Percentiles rank a stretch among this genome's conserved stretches.
phyloP scores from a whole-genome alignment of 2,113 vertebrate genomes.

The Amazona guildingii region DNA sequence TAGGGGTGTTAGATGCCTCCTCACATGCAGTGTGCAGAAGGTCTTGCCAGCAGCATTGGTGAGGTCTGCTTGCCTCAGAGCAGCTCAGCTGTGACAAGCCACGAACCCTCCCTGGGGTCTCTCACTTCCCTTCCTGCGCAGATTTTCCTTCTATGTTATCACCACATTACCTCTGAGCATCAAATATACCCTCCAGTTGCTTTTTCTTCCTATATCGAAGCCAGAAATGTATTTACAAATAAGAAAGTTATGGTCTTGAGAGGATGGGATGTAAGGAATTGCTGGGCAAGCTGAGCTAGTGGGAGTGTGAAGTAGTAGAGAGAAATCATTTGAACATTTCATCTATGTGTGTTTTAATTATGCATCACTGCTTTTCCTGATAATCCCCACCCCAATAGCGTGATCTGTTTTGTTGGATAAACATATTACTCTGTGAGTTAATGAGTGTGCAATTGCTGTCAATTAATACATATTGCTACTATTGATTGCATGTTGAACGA shows the following conservation, averaged over 20 bases:
- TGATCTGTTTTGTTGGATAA: not conserved
- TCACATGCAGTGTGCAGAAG: not conserved
- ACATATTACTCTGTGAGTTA: constrained; percentile 27
- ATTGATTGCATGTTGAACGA: not conserved
- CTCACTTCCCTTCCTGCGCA: fast-evolving
- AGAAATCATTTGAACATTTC: constrained; percentile 12
- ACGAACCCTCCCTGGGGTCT: not conserved
- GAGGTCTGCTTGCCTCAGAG: not conserved
- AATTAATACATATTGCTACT: not conserved
- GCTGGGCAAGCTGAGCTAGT: not conserved
- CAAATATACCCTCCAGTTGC: not conserved
- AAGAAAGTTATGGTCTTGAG: not conserved
- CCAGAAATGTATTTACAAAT: not conserved
- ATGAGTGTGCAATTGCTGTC: constrained; percentile 42
- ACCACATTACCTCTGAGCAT: not conserved
- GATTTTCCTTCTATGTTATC: not conserved
- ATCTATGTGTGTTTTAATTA: constrained; percentile 5
- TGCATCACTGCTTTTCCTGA: not conserved
- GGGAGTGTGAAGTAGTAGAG: not conserved
- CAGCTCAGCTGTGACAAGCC: fast-evolving
- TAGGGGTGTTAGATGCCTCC: not conserved
- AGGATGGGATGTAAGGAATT: not conserved
- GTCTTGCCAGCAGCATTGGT: not conserved
- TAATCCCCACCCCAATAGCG: not conserved
- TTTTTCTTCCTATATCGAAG: not conserved